Conservation (phyloP, 2,797 vertebrate species). For the Rhinoraja longicauda region DNA sequence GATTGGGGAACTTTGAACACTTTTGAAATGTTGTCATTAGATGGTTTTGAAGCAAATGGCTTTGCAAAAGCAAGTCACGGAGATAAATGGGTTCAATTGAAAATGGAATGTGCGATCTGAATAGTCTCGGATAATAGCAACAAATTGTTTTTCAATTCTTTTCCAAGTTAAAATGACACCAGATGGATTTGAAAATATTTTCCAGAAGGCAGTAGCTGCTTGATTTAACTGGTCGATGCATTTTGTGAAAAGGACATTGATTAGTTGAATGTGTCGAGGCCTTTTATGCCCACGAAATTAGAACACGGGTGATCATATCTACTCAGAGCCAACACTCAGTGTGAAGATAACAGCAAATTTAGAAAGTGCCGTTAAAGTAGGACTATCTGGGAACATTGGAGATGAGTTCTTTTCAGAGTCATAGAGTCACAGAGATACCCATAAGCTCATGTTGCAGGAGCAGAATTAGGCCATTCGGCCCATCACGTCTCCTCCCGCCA, state of each 20-base stretch:
- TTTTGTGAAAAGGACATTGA: not conserved
- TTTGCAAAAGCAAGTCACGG: not conserved
- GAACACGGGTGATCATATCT: not conserved
- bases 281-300: not conserved
- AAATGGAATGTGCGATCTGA: not conserved
- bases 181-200: not conserved
- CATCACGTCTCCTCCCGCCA: not conserved
- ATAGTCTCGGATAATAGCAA: not conserved
- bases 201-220: no score
- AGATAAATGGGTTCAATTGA: not conserved
- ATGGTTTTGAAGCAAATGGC: not conserved
- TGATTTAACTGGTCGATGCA: not conserved
- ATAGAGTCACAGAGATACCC: no score
- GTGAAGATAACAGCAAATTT: not conserved
- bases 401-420: not conserved
- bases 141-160: slow-evolving; percentile 23
- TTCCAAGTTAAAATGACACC: not conserved
- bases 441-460: no score
- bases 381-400: not conserved
- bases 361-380: not conserved
- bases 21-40: not conserved
- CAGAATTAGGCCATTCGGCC: no score
- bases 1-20: not conserved
- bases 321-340: not conserved
- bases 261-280: not conserved